Base-by-base conservation (phyloP, 2,113 vertebrate genomes). In the Bufo bufo region DNA sequence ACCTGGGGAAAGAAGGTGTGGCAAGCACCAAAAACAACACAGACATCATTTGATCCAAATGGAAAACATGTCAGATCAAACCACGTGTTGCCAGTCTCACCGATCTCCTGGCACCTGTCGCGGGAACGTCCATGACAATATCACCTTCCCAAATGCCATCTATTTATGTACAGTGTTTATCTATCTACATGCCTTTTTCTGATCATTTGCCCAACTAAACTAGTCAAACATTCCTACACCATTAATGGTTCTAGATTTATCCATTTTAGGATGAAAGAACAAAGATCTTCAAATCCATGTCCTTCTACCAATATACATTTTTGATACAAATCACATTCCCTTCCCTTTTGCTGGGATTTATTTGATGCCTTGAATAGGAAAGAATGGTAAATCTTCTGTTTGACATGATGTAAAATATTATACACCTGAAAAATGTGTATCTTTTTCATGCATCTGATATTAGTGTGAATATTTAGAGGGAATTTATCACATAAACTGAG, bases 381-480 rank as follows among this genome's bases (percentile, higher is more conserved):
- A 65, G 82, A 69, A 84, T 50, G 49, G 82, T 84, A 84, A 84
- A 84, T 84, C 82, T 84, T 84, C 82, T 2, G 17, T 50, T 50
- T 84, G 82, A 66, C 82, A 71, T 54, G 82, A 84, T 17, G 82
- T 71, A 84, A 84, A 84, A 84, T 84, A 84, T 71, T 84, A 71
- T 71, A 71, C 49, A 84, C 82, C 82, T 83, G 80, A 71, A 84
- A 66, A 84, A 84, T 84, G 82, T 84, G 82, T 54, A 84, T 84
- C 82, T 54, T 66, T 84, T 71, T 71, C 63, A 69, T 84, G 82
- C 61, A 84, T 84, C 82, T 54, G 82, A 84, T 84, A 84, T 84
- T 69, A 69, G 82, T 84, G 82, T 71, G 82, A 84, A 84, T 84
- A 84, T 84, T 84, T 84, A 84, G 49, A 54, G 63, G 82, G 82